Base-by-base conservation (phyloP, 2,797 vertebrate species). In the Echeneis naucrates region DNA sequence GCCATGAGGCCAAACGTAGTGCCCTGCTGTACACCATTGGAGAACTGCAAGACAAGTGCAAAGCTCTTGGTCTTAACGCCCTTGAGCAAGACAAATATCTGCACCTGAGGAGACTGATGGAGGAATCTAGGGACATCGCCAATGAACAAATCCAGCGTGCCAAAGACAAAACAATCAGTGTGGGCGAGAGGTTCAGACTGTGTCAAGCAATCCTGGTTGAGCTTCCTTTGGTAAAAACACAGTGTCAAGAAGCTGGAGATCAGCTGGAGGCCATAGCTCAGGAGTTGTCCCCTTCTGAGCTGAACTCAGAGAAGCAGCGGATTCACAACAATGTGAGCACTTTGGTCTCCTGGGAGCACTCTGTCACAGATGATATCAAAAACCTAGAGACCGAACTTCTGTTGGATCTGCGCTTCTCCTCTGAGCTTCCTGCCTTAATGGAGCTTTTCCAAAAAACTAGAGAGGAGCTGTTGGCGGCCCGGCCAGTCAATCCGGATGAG, bases 61-160 rank as follows among this genome's bases (percentile, higher is more conserved):
- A 89, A 62, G 68, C 33, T 44, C 83, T 95, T 16, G 79, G 90
- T 44, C 47, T 58, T 14, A 73, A 88, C 40, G 65, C 89, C 59
- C 70, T 72, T 42, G 94, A 96, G 71, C 90, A 91, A 32, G 78
- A 89, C 37, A 94, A 92, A 47, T 94, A 95, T 80, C 84, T 95
- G 19, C 75, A 72, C 21, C 81, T 88, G 19, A 87, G 92, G 68
- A 87, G 76, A 83, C 91, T 93, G 84, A 86, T 96, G 72, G 94
- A 93, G 80, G 72, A 88, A 68, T 66, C 90, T 13, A 90, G 82
- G 58, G 87, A 93, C 54, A 83, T 85, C 7, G 73, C 93, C 67
- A 89, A 93, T 71, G 90, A 88, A 77, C 92, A 92, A 85, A 87
- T 93, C 38, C 57, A 74, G 45, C 40, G 56, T 4, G 69, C 77